phyloP scores from a whole-genome alignment of 1,140 invertebrate genomes.

The Littorina saxatilis region DNA sequence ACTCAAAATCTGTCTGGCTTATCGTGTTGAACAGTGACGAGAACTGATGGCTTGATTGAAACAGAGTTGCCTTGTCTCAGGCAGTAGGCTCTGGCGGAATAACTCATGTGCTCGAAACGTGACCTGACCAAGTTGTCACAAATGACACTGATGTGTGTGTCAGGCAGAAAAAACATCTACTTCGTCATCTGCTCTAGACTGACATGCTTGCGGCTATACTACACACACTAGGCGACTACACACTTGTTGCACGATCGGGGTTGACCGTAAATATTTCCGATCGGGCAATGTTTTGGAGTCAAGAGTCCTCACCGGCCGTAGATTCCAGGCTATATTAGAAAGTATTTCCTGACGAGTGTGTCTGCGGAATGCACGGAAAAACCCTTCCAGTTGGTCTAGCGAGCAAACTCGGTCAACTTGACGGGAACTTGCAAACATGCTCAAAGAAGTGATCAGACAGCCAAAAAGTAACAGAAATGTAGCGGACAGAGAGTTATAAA shows the following conservation, averaged over 20 bases:
- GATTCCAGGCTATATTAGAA: conserved; percentile 11
- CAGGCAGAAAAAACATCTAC: neutral
- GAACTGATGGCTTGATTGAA: too few species aligned
- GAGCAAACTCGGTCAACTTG: conserved; percentile 35
- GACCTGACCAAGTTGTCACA: conserved; percentile 22
- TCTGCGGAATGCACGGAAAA: conserved; percentile 33
- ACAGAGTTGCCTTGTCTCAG: too few species aligned
- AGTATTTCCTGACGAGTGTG: neutral
- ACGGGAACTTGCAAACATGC: conserved; percentile 23
- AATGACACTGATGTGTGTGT: conserved; percentile 25
- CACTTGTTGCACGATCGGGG: neutral
- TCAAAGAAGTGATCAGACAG: neutral
- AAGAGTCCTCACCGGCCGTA: too few species aligned
- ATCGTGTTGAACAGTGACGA: too few species aligned
- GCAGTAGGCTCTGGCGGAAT: too few species aligned
- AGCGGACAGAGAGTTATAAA: too few species aligned
- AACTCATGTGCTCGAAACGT: neutral
- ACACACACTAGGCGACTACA: neutral
- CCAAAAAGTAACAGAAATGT: neutral
- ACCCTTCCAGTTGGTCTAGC: conserved; percentile 12
- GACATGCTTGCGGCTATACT: neutral
- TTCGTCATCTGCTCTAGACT: too few species aligned
- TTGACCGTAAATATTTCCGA: too few species aligned
- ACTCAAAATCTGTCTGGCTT: too few species aligned
- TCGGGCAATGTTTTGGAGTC: too few species aligned